Evolutionary conservation across 2,113 vertebrate genomes (phyloP), one percentile per base, ranked within the genome.

Genomic region (Morone saxatilis): DNA sequence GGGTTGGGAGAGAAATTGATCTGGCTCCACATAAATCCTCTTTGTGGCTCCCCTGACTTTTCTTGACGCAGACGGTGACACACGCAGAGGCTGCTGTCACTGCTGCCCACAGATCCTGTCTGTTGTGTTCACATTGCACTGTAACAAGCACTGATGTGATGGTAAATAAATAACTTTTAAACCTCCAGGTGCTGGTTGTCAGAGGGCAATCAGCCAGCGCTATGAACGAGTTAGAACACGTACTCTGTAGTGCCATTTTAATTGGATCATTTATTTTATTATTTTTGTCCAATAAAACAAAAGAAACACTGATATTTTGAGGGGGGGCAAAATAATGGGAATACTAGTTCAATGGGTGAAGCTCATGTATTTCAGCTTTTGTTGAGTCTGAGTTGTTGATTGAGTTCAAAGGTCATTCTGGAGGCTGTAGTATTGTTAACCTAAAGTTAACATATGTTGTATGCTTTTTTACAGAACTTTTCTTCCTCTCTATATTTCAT

Each of bases 31-130:
- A 9, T 8, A 4, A 2, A 0, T 76, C 11, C 1, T 87, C 86
- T 88, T 22, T 70, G 87, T 43, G 25, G 48, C 59, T 76, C 67
- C 63, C 47, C 75, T 56, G 81, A 68, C 81, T 59, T 76, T 53
- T 76, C 63, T 51, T 93, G 92, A 93, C 92, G 92, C 85, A 90
- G 78, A 57, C 89, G n/a, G 83, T 90, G 92, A 92, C 90, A 91
- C 79, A 59, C 22, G 40, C 59, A 78, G 77, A 79, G 79, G 81
- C 60, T 73, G 72, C 75, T 74, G 78, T 85, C 82, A 56, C 56
- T 45, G 47, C 83, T 56, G 71, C 85, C 79, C 83, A 86, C 88
- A 75, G 63, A 85, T 70, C 84, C 67, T 85, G 67, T 71, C 69
- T 79, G 68, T 31, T 77, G 71, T 25, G 67, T 60, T 89, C 83